Percentiles rank a stretch among this genome's conserved stretches.
Conservation (phyloP, 1,140 invertebrate species). For the Zaprionus nigranus region DNA sequence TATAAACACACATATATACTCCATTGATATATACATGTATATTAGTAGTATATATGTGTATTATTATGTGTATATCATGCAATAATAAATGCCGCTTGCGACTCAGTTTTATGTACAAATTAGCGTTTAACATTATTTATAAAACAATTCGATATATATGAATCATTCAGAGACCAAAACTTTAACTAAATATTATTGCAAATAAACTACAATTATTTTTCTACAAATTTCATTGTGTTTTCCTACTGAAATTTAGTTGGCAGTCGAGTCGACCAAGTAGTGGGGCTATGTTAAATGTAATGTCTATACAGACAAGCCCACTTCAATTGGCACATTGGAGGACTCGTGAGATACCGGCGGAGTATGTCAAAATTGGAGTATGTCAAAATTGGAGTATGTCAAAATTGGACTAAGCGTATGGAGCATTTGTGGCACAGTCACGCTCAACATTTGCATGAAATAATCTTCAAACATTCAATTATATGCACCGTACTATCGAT, state of each 20-base stretch:
- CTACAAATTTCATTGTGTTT: conserved; percentile 35
- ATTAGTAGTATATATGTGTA: not conserved
- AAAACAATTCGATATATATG: conserved; percentile 61
- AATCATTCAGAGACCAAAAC: conserved; percentile 71
- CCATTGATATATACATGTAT: not conserved
- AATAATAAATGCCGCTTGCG: conserved; percentile 78
- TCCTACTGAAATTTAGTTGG: not conserved
- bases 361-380: too few species aligned
- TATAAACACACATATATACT: not conserved
- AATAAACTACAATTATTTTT: conserved; percentile 62
- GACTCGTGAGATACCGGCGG: too few species aligned
- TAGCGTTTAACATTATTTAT: conserved; percentile 62
- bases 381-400: too few species aligned
- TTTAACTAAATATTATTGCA: conserved; percentile 28
- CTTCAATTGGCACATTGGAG: too few species aligned
- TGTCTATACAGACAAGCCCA: too few species aligned
- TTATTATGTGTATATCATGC: conserved; percentile 41
- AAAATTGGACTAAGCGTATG: too few species aligned
- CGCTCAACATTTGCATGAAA: too few species aligned
- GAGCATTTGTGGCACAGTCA: too few species aligned
- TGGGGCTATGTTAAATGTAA: too few species aligned
- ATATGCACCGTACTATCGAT: too few species aligned
- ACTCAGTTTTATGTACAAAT: conserved; percentile 81
- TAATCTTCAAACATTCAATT: too few species aligned
- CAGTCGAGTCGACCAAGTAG: too few species aligned